Conservation (phyloP, 1,140 invertebrate species). For the Mizuhopecten yessoensis region DNA sequence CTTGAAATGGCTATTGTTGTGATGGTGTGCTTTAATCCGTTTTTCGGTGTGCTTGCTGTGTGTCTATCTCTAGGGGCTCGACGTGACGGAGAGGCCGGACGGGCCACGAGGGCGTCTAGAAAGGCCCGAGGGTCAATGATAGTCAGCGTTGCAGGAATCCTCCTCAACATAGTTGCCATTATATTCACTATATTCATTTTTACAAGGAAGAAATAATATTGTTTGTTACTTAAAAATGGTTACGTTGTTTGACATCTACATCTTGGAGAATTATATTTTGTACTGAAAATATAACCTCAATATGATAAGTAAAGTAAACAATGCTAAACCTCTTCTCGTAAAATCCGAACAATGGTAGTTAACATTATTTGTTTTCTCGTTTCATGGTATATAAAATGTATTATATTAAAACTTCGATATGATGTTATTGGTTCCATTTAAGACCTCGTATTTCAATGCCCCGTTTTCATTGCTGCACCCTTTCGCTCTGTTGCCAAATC, state of each 20-base stretch:
- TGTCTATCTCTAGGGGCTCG: not conserved
- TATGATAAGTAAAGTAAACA: not conserved
- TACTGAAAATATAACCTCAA: not conserved
- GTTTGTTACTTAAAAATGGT: not conserved
- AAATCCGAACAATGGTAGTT: too few species aligned
- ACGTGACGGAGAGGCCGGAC: not conserved
- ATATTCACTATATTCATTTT: constrained; percentile 30
- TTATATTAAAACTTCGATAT: too few species aligned
- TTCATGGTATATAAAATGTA: too few species aligned
- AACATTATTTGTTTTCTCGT: too few species aligned
- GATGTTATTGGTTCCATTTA: too few species aligned
- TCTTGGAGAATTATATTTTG: not conserved
- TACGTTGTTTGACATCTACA: not conserved
- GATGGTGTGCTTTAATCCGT: constrained; percentile 33
- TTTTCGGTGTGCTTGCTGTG: constrained; percentile 41
- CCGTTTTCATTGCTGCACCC: too few species aligned
- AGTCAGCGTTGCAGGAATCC: not conserved
- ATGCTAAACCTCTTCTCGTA: too few species aligned
- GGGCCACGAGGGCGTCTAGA: not conserved
- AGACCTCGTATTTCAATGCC: too few species aligned
- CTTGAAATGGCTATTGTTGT: constrained; percentile 46
- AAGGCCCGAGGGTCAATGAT: not conserved
- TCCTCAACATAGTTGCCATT: not conserved
- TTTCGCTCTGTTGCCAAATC: too few species aligned
- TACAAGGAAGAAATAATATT: not conserved